Evolutionary conservation across 2,797 vertebrate genomes (phyloP).

Genomic region (Coracias cyanogaster): DNA sequence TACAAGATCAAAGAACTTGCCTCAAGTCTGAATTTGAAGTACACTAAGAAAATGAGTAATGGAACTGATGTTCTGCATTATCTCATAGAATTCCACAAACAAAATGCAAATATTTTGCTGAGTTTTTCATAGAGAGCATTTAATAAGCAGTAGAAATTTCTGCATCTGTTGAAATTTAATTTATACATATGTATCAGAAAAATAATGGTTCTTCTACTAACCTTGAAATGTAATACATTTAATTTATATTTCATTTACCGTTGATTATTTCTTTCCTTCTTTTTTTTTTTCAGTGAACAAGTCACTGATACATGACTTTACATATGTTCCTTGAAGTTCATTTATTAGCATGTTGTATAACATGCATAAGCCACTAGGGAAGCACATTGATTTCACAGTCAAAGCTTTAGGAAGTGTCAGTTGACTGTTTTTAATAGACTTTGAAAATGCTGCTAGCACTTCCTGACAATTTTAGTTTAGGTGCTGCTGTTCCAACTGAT

Average conservation of each 20-base stretch:
- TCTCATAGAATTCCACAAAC: neutral
- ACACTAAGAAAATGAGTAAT: neutral
- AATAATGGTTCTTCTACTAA: neutral
- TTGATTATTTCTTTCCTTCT: neutral
- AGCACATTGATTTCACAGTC: neutral
- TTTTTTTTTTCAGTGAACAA: neutral
- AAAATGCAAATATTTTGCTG: neutral
- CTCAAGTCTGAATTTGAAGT: neutral
- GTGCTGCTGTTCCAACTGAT: neutral
- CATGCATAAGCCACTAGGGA: neutral
- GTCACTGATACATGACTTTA: neutral
- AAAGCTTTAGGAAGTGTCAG: neutral
- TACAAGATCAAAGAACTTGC: neutral
- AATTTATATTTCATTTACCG: neutral
- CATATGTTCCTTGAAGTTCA: neutral
- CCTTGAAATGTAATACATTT: neutral
- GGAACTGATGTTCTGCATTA: neutral
- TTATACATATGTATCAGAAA: neutral
- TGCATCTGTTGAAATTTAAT: neutral
- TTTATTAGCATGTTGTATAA: neutral
- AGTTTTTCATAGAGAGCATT: neutral
- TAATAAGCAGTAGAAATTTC: neutral
- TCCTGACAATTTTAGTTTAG: neutral
- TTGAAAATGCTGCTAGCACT: neutral
- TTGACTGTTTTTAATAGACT: neutral